Conservation (phyloP, 2,113 vertebrate species). For the Hippotragus niger region DNA sequence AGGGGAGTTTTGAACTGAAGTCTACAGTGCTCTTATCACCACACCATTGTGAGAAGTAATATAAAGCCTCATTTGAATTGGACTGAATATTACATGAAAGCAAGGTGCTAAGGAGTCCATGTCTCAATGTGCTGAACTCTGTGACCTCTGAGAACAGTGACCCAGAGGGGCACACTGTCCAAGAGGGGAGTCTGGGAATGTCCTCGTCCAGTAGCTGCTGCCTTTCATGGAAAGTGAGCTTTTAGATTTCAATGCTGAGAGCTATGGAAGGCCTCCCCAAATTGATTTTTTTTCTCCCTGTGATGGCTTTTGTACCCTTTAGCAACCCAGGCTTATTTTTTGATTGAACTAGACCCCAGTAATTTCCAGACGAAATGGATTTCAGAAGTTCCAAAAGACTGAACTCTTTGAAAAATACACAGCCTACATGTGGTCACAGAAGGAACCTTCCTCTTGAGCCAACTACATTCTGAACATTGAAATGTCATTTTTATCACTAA, state of each 20-base stretch:
- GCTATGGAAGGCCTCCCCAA: background rate
- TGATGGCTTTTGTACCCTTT: background rate
- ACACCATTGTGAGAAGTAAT: background rate
- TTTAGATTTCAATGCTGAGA: background rate
- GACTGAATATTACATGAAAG: background rate
- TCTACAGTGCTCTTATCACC: background rate
- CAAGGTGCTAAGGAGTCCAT: background rate
- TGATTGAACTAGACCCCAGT: constrained; percentile 37
- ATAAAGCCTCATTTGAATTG: background rate
- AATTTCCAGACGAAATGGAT: constrained; percentile 50
- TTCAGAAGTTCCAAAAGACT: constrained; percentile 59
- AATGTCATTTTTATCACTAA: constrained; percentile 40
- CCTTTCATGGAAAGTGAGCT: background rate
- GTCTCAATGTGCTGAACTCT: background rate
- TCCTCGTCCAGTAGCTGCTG: background rate
- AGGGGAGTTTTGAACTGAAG: background rate
- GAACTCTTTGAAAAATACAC: constrained; percentile 14
- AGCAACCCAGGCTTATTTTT: constrained; percentile 27
- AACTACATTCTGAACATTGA: constrained; percentile 42
- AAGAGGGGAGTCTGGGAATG: background rate
- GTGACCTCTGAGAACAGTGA: background rate
- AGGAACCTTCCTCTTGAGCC: constrained; percentile 14
- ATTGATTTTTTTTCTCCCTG: background rate
- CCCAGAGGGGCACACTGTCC: background rate
- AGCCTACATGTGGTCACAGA: background rate